Evolutionary conservation across 2,113 vertebrate genomes (phyloP), one percentile per base, ranked within the genome.

Genomic region (Pachycephala philippinensis): DNA sequence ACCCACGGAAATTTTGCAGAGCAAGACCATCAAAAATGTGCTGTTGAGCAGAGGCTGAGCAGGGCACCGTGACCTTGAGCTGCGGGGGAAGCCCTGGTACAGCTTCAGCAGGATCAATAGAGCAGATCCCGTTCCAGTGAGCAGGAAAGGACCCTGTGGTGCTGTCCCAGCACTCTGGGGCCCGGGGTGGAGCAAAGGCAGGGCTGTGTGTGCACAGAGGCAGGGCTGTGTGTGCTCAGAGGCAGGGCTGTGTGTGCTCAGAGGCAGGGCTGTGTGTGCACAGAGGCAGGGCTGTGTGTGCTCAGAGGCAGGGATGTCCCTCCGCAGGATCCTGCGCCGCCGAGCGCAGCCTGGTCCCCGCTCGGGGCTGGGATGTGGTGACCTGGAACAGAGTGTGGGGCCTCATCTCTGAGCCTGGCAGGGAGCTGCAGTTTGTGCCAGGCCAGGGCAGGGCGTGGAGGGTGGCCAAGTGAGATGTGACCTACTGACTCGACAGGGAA

Each of bases 281-380:
- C 24, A 7, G 4, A 37, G 23, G 77, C 49, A 14, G 8, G 24
- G 2, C 35, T 4, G 56, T 2, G 19, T 4, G 11, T 64, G 42
- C 45, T 1, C 52, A 15, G 69, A 33, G 66, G 42, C n/a, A 40
- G 54, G 71, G 56, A 26, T 31, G 39, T n/a, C 49, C 22, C 59
- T 56, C 9, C 0, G 0, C 59, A 35, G n/a, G 23, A 54, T 59
- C 44, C 69, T 37, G 53, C 16, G 0, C 49, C 9, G 0, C 1
- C 1, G 2, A 22, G 44, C 5, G 2, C 69, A 45, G 39, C 13
- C 1, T 20, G 64, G 47, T 85, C 74, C 57, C 44, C 2, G 3
- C 47, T 4, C 4, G 11, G 42, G 30, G 53, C 53, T 0, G 1
- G 52, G 40, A 12, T 45, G 57, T 1, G 0, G 28, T 20, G 70